Evolutionary conservation across 1,140 invertebrate species (phyloP).

Genomic region (Heliconius hermathena): DNA sequence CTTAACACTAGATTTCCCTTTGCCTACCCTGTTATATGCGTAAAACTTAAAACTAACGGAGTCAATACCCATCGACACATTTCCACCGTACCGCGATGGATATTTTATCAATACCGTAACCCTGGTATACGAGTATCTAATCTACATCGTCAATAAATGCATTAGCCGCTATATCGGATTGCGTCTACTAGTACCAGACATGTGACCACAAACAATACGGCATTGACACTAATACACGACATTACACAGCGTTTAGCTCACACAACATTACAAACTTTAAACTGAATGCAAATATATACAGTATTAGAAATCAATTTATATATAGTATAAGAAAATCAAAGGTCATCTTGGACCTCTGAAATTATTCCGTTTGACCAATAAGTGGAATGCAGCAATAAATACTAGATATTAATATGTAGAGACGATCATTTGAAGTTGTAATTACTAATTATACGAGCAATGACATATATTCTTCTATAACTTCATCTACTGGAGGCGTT

Average conservation of each 20-base stretch:
- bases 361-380: constrained; percentile 42
- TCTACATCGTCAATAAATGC: constrained; percentile 35
- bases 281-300: constrained; percentile 47
- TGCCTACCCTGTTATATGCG: too few relatives aligned
- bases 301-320: constrained; percentile 9
- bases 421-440: background rate
- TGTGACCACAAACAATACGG: constrained; percentile 48
- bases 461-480: constrained; percentile 11
- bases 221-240: constrained; percentile 70
- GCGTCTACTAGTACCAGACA: constrained; percentile 60
- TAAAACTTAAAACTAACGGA: background rate
- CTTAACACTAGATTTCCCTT: too few relatives aligned
- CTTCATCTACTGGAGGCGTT: background rate
- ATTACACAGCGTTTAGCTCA: constrained; percentile 56
- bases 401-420: constrained; percentile 11
- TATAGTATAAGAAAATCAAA: constrained; percentile 39
- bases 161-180: constrained; percentile 55
- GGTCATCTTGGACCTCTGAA: constrained; percentile 40
- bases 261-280: constrained; percentile 42
- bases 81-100: background rate
- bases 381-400: constrained; percentile 41
- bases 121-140: constrained; percentile 20
- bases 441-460: constrained; percentile 7
- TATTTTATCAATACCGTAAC: background rate
- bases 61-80: background rate